Evolutionary conservation across 2,113 vertebrate genomes (phyloP).

Genomic region (Podarcis muralis): DNA sequence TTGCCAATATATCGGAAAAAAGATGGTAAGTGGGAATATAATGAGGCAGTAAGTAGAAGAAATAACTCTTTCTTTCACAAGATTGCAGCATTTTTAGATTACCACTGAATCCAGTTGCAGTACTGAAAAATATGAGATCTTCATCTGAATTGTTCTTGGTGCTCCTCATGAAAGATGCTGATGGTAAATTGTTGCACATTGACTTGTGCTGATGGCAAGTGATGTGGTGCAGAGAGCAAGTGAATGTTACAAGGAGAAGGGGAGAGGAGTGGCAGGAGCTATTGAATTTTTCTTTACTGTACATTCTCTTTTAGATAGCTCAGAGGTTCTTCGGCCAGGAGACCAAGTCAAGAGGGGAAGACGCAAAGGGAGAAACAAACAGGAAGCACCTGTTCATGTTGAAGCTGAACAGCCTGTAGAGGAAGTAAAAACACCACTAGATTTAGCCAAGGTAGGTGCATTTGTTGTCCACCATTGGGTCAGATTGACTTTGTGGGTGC

Average conservation of each 20-base stretch:
- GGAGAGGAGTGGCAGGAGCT: background rate
- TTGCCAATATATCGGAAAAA: conserved; percentile 64
- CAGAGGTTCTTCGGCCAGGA: conserved; percentile 71
- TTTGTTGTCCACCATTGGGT: background rate
- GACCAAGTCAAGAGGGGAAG: conserved; percentile 87
- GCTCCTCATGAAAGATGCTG: background rate
- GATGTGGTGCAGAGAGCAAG: background rate
- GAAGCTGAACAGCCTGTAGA: conserved; percentile 76
- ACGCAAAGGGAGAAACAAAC: conserved; percentile 93
- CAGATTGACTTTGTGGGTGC: background rate
- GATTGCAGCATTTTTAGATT: background rate
- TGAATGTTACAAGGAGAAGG: background rate
- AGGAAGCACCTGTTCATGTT: conserved; percentile 72
- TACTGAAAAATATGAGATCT: background rate
- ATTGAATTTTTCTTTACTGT: background rate
- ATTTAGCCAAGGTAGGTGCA: conserved; percentile 88
- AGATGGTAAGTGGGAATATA: conserved; percentile 68
- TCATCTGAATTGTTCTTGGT: background rate
- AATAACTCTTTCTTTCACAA: background rate
- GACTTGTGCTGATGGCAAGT: background rate
- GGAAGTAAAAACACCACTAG: conserved; percentile 92
- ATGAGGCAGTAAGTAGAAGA: background rate
- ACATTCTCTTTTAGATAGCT: conserved; percentile 57
- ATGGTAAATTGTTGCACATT: background rate
- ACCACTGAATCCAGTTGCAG: background rate